phyloP scores from a whole-genome alignment of 2,797 vertebrate species.

The Merluccius polli region DNA sequence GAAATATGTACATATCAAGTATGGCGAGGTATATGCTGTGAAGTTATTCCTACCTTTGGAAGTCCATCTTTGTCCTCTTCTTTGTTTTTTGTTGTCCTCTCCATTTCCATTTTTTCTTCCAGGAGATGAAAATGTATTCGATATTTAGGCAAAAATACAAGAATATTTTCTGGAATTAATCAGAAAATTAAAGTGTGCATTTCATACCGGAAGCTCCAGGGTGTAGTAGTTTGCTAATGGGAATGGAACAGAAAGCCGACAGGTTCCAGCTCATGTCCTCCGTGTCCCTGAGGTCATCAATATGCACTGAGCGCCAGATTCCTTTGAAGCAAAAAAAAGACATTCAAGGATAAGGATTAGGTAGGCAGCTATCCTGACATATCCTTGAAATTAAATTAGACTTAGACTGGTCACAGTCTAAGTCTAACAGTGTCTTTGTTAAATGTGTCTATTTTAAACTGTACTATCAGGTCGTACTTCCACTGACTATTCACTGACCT shows the following conservation, averaged over 20 bases:
- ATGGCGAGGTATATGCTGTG: not conserved
- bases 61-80: slow-evolving; percentile 19
- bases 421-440: not conserved
- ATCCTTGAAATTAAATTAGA: not conserved
- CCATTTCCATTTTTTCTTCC: slow-evolving; percentile 23
- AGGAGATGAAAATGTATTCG: slow-evolving; percentile 3
- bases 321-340: slow-evolving; percentile 47
- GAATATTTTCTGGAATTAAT: not conserved
- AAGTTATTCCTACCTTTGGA: slow-evolving; percentile 20
- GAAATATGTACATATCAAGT: not conserved
- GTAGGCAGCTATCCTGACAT: not conserved
- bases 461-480: not conserved
- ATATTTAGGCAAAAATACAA: not conserved
- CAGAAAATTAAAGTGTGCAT: no score
- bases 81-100: slow-evolving; percentile 27
- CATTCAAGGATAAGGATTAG: not conserved
- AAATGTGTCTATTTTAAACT: not conserved
- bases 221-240: slow-evolving; percentile 66
- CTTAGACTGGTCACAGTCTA: not conserved
- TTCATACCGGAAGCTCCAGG: slow-evolving; percentile 48
- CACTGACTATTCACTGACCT: slow-evolving; percentile 48
- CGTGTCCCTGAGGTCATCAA: slow-evolving; percentile 74
- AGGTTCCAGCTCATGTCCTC: slow-evolving; percentile 72
- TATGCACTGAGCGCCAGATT: slow-evolving; percentile 70
- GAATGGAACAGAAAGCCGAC: slow-evolving; percentile 64